Conservation (phyloP, 2,113 vertebrate species). For the Cyprinus carpio region DNA sequence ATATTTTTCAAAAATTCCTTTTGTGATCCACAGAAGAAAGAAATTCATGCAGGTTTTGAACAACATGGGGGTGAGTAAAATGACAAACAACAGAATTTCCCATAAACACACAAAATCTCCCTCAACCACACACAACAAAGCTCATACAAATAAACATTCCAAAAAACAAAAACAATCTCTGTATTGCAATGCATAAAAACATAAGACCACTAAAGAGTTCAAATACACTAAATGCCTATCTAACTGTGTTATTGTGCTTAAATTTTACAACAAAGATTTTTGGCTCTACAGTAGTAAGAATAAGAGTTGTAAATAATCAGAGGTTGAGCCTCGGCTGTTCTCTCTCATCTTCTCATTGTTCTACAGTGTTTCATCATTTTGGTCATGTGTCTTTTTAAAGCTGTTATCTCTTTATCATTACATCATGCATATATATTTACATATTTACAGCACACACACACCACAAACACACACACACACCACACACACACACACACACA, state of each 20-base stretch:
- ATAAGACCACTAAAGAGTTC: neutral
- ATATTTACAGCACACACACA: too few relatives aligned
- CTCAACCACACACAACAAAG: neutral
- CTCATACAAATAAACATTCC: neutral
- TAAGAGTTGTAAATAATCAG: neutral
- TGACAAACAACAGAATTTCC: neutral
- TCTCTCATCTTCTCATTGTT: neutral
- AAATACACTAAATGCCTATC: neutral
- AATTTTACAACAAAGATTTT: neutral
- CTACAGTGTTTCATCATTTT: neutral
- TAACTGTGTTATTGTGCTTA: neutral
- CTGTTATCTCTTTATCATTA: too few relatives aligned
- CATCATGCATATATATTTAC: too few relatives aligned
- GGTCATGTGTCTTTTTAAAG: neutral
- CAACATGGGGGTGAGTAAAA: neutral
- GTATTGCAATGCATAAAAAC: neutral
- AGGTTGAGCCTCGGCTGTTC: neutral
- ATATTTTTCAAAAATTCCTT: neutral
- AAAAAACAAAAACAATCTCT: too few relatives aligned
- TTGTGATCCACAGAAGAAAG: conserved; percentile 4
- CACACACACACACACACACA: too few relatives aligned
- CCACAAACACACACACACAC: too few relatives aligned
- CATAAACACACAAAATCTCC: too few relatives aligned
- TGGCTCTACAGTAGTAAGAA: neutral
- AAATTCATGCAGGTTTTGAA: neutral